Base-by-base conservation (phyloP, 2,113 vertebrate genomes). In the Centropus bengalensis region DNA sequence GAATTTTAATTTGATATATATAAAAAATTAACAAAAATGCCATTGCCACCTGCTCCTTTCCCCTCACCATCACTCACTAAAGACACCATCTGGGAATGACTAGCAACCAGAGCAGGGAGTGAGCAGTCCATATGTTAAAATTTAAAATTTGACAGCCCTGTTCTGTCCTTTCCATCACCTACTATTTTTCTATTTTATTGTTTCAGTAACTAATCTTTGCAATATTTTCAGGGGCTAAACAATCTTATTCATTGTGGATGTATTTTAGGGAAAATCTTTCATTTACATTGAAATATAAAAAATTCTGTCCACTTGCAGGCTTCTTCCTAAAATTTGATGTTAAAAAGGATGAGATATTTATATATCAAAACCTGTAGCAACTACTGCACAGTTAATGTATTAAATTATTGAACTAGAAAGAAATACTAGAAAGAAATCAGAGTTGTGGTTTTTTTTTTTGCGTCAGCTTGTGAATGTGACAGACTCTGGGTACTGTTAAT, bases 51-150 rank as follows among this genome's bases (percentile, higher is more conserved):
- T 96, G 96, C 95, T 96, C 68, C 92, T 93, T 95, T 96, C 92
- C 92, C 90, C 96, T 96, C 52, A 77, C 92, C 94, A 94, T 95
- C 92, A 92, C 60, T 96, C 92, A 95, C 59, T 96, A 70, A 95
- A 96, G 94, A 92, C 88, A 90, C 96, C 96, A 96, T 96, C 96
- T 96, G 96, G 94, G 96, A 95, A 58, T 4, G 95, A 96, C 95
- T 94, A 96, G 95, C 96, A 96, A 96, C 80, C 88, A 90, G 82
- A 96, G 94, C 96, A 96, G 91, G 52, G 96, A 96, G 90, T 94
- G 94, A 96, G 95, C 94, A 96, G 92, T 96, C 94, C 96, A 95
- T 96, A 96, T 96, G 96, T 95, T 91, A 95, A 96, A 96, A 96
- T 96, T 73, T 95, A 80, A 94, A 93, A 96, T 93, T 93, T 93